Conservation (phyloP, 1,140 invertebrate species). For the Belonocnema kinseyi region DNA sequence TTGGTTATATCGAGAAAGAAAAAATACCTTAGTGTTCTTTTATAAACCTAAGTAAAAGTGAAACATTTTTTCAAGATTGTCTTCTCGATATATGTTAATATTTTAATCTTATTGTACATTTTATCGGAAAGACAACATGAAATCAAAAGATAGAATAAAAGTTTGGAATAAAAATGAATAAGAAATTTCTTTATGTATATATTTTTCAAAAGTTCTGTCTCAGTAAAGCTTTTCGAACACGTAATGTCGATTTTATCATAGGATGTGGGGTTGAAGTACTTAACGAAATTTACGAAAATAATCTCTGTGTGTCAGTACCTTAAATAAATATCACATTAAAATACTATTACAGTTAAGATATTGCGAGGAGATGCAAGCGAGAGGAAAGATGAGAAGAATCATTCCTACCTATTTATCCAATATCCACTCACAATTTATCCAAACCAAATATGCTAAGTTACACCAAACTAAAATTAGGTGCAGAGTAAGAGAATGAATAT, state of each 20-base stretch:
- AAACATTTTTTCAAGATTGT: too few species aligned
- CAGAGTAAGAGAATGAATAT: constrained; percentile 21
- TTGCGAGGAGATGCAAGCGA: constrained; percentile 37
- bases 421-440: constrained; percentile 12
- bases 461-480: constrained; percentile 16
- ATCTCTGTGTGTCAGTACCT: constrained; percentile 59
- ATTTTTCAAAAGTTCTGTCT: background rate
- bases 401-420: constrained; percentile 11
- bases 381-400: constrained; percentile 43
- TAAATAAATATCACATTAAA: constrained; percentile 43
- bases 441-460: constrained; percentile 12
- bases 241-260: background rate
- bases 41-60: too few species aligned
- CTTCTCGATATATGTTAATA: too few species aligned
- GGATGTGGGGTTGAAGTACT: background rate
- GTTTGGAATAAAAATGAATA: too few species aligned
- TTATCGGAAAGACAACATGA: too few species aligned
- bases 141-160: too few species aligned
- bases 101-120: too few species aligned
- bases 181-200: too few species aligned
- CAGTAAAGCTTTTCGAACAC: background rate
- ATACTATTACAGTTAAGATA: constrained; percentile 41
- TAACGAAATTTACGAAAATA: constrained; percentile 51
- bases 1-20: too few species aligned
- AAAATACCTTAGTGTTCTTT: too few species aligned